phyloP scores from a whole-genome alignment of 1,140 invertebrate species.

The Trachymyrmex cornetzi region DNA sequence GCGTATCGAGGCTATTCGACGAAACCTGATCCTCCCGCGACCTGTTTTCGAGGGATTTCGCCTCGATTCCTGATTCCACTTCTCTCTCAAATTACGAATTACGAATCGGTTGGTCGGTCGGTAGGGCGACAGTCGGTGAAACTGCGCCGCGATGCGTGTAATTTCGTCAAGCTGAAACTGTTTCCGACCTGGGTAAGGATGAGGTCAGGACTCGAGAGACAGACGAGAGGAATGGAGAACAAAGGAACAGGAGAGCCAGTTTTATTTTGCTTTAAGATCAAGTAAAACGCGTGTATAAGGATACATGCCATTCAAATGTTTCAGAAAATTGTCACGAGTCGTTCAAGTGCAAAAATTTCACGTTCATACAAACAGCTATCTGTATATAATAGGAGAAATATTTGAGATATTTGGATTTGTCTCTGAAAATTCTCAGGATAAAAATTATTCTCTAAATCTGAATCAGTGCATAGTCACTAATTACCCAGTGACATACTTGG shows the following conservation, averaged over 20 bases:
- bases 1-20: constrained; percentile 64
- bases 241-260: neutral
- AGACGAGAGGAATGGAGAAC: neutral
- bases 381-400: too few species aligned
- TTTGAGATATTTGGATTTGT: too few species aligned
- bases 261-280: constrained; percentile 41
- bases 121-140: constrained; percentile 51
- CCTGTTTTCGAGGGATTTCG: constrained; percentile 71
- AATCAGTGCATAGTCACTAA: too few species aligned
- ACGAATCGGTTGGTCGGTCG: constrained; percentile 3
- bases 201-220: constrained; percentile 40
- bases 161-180: constrained; percentile 72
- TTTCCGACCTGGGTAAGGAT: constrained; percentile 44
- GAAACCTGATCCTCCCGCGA: constrained; percentile 40
- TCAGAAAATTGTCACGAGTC: too few species aligned
- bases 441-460: neutral
- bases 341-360: too few species aligned
- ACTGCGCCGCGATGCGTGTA: constrained; percentile 67
- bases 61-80: constrained; percentile 32
- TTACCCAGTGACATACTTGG: too few species aligned
- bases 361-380: too few species aligned
- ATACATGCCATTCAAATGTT: too few species aligned
- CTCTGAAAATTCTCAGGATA: neutral
- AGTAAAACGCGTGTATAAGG: constrained; percentile 18
- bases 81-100: constrained; percentile 55